A percentile compares a stretch with the other conserved stretches of the same genome.
phyloP scores from a whole-genome alignment of 2,888 invertebrate genomes.

The Escarpia spicata region DNA sequence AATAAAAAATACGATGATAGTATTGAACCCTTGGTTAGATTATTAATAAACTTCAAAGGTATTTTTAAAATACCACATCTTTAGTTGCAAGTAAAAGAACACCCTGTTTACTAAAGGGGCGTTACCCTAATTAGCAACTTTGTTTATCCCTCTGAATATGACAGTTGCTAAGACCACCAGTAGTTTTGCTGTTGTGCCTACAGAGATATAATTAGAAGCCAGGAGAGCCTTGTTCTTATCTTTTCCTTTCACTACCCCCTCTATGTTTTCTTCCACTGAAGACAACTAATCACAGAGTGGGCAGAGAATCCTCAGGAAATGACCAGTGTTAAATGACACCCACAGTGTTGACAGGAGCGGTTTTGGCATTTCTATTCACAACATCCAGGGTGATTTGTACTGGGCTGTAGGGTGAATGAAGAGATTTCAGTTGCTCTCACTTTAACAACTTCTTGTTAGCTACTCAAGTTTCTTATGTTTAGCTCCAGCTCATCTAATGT shows the following conservation, averaged over 20 bases:
- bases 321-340: background rate
- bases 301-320: background rate
- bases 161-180: background rate
- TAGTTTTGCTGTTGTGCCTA: background rate
- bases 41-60: background rate
- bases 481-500: background rate
- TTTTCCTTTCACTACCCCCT: background rate
- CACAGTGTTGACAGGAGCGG: background rate
- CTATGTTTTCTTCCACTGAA: background rate
- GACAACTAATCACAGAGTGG: background rate
- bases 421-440: background rate
- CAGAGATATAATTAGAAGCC: background rate
- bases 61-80: background rate
- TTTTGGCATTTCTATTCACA: conserved; percentile 4
- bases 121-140: background rate
- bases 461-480: background rate
- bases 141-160: background rate
- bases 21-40: background rate
- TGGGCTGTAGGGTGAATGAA: background rate
- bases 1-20: background rate
- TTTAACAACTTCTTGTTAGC: background rate
- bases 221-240: background rate
- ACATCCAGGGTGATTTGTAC: background rate
- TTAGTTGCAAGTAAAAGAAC: background rate
- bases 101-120: background rate